phyloP scores from a whole-genome alignment of 2,797 vertebrate species.

The Microctenopoma stevenorrisi region DNA sequence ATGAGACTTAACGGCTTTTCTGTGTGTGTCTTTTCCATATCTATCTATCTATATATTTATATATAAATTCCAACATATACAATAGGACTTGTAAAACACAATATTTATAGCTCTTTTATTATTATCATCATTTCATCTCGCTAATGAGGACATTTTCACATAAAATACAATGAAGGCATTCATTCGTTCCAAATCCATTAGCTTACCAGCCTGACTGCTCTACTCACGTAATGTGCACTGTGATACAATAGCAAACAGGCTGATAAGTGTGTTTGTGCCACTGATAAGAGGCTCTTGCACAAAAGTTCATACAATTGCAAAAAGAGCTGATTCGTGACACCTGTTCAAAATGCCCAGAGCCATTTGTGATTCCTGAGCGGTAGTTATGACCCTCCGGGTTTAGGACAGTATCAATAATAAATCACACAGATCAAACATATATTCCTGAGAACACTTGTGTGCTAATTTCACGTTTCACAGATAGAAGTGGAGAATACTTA shows the following conservation, averaged over 20 bases:
- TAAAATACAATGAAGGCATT: background rate
- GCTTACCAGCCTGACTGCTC: conserved; percentile 7
- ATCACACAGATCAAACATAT: conserved; percentile 45
- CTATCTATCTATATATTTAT: too few species aligned
- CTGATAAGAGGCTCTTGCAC: conserved; percentile 37
- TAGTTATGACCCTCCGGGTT: conserved; percentile 23
- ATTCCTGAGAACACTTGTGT: conserved; percentile 32
- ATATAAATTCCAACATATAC: conserved; percentile 9
- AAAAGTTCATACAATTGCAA: conserved; percentile 33
- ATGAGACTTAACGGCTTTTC: conserved; percentile 11
- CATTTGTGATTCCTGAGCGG: conserved; percentile 35
- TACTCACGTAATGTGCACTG: conserved; percentile 17
- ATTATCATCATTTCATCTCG: conserved; percentile 10
- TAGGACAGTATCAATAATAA: conserved; percentile 27
- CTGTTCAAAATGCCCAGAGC: background rate
- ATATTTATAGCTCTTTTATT: conserved; percentile 53
- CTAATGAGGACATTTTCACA: conserved; percentile 6
- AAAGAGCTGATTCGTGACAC: conserved; percentile 3
- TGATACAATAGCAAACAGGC: conserved; percentile 37
- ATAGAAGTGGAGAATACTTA: background rate
- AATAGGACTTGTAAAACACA: conserved; percentile 19
- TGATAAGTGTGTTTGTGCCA: conserved; percentile 52
- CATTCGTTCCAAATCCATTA: background rate
- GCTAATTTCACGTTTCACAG: too few species aligned
- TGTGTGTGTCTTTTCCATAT: too few species aligned